Base-by-base conservation (phyloP, 2,888 invertebrate species). In the Pocota personata region DNA sequence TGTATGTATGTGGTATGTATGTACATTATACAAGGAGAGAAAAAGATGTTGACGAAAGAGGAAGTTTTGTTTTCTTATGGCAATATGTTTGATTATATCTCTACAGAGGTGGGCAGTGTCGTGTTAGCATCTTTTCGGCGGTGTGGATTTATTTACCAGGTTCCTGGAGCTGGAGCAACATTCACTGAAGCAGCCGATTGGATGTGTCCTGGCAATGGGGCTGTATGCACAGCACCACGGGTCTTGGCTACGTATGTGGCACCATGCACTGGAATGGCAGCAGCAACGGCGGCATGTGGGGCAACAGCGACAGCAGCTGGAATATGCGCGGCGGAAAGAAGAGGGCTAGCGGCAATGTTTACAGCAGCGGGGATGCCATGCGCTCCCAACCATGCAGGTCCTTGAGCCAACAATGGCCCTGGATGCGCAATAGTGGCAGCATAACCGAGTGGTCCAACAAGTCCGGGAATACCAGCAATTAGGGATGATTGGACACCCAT, bases 141-240 rank as follows among this genome's bases (percentile, higher is more conserved):
- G 0, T n/a, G 14, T 48, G 46, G 46, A 58, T 55, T 40, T 46
- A 40, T 58, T 87, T 89, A 88, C 87, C 75, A 86, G 21, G 93
- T 93, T 90, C 93, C 93, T 89, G 93, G 93, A 66, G 93, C 93
- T 82, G 93, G 93, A 64, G 92, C 93, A 24, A 93, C 90, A 89
- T 93, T 93, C 77, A 93, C 89, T 4, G 89, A 89, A 62, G 89
- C 88, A 43, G 89, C 89, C 14, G 89, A 90, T 46, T 88, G 83
- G 57, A 88, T 79, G 87, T 93, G 93, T 88, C 93, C 93, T 19
- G 93, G 92, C 55, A 93, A 90, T 50, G 93, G 93, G 66, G 93
- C 93, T 21, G 92, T 91, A 88, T 93, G 93, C 14, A 93, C 89
- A 55, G 93, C 92, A 75, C 93, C 93, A 87, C 92, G 92, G 58